These are phyloP conservation scores for Coreius guichenoti DNA, from an alignment of 2,797 vertebrate species.

Conservation along the genomic window DNA sequence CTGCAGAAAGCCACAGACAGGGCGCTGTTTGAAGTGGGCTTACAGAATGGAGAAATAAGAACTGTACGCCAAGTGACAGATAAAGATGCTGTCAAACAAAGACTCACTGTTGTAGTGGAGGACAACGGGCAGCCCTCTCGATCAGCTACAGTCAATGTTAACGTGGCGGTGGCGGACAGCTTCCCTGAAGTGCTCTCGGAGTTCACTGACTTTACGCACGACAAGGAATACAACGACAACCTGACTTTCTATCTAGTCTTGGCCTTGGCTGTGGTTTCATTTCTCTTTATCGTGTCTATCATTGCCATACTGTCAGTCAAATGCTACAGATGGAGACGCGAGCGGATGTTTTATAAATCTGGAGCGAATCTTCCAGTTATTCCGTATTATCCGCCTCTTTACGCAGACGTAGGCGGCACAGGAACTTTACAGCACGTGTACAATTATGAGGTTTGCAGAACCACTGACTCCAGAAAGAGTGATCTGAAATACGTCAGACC, in stretches of 20 bases:
- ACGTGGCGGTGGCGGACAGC: conserved; percentile 80
- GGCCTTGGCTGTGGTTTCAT: conserved; percentile 63
- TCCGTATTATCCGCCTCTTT: conserved; percentile 59
- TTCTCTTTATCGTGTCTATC: conserved; percentile 67
- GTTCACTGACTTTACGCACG: conserved; percentile 50
- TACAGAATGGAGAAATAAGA: conserved; percentile 83
- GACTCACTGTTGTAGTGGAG: conserved; percentile 78
- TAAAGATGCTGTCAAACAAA: conserved; percentile 80
- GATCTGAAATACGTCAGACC: conserved; percentile 42
- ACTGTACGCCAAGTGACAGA: conserved; percentile 77
- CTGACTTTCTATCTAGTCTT: conserved; percentile 54
- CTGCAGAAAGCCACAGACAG: conserved; percentile 81
- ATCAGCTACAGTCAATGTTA: conserved; percentile 79
- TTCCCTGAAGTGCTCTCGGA: conserved; percentile 78
- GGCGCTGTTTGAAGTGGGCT: conserved; percentile 80
- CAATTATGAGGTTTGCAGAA: conserved; percentile 44
- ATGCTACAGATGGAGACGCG: conserved; percentile 51
- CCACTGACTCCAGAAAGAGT: conserved; percentile 54
- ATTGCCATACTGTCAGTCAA: conserved; percentile 41
- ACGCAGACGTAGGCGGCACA: conserved; percentile 54
- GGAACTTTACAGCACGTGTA: conserved; percentile 36
- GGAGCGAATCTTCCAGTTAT: conserved; percentile 52
- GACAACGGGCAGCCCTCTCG: conserved; percentile 77
- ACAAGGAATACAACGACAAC: conserved; percentile 50
- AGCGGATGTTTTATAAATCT: conserved; percentile 52